These are phyloP conservation scores for Lithobates sylvaticus DNA, from an alignment of 2,797 vertebrate species.

Conservation along the genomic window DNA sequence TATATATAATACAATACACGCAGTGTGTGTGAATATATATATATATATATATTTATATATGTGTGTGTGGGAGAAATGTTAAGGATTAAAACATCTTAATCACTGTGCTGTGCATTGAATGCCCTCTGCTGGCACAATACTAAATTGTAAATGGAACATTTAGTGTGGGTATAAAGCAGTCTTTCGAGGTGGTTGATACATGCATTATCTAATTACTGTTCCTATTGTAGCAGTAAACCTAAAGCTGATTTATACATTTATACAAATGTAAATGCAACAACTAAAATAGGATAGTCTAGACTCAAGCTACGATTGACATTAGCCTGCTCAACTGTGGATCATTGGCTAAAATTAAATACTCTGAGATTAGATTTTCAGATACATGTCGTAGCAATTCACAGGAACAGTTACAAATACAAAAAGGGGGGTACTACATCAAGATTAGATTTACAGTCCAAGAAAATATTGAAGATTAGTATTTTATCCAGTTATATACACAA, in stretches of 20 bases:
- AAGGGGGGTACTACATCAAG: too few species aligned
- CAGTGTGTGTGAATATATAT: not conserved
- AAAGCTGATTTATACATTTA: not conserved
- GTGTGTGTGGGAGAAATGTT: constrained; percentile 5
- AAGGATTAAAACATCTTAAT: constrained; percentile 10
- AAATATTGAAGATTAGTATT: too few species aligned
- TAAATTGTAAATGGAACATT: constrained; percentile 28
- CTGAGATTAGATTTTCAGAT: not conserved
- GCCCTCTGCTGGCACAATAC: constrained; percentile 53
- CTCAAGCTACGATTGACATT: too few species aligned
- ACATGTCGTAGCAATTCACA: not conserved
- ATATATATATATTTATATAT: not conserved
- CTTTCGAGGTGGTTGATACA: not conserved
- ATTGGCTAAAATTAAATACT: too few species aligned
- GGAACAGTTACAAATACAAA: too few species aligned
- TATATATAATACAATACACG: not conserved
- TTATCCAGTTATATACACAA: too few species aligned
- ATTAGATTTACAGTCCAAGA: too few species aligned
- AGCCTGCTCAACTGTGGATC: too few species aligned
- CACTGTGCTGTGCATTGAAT: constrained; percentile 36
- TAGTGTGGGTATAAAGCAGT: not conserved
- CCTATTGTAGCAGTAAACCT: not conserved
- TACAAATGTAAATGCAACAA: not conserved
- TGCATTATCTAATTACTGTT: not conserved
- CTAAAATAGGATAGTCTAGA: not conserved